phyloP scores from a whole-genome alignment of 2,113 vertebrate genomes.

The Ctenomys sociabilis region DNA sequence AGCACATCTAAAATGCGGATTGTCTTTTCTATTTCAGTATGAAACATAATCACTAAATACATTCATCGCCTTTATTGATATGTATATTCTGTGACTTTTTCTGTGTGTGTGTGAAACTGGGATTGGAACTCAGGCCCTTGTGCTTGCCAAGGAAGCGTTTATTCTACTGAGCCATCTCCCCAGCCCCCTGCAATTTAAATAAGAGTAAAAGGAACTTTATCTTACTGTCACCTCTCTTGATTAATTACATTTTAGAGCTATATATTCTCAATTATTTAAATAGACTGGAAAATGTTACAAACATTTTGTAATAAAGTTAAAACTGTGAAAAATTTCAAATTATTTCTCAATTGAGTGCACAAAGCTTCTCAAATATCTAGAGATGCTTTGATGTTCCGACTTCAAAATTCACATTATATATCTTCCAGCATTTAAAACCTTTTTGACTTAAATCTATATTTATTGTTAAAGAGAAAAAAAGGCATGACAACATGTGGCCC shows the following conservation, averaged over 20 bases:
- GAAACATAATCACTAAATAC: not conserved
- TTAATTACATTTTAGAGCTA: not conserved
- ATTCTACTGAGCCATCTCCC: too few species aligned
- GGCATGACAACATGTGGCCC: not conserved
- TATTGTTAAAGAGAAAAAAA: not conserved
- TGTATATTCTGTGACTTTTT: not conserved
- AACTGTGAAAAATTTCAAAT: conserved; percentile 17
- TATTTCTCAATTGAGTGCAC: not conserved
- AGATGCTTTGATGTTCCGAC: not conserved
- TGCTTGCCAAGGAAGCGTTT: too few species aligned
- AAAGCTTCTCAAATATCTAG: not conserved
- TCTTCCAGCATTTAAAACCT: not conserved
- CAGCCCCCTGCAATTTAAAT: not conserved
- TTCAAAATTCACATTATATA: not conserved
- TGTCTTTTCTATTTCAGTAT: not conserved
- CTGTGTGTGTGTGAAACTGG: too few species aligned
- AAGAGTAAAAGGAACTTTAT: not conserved
- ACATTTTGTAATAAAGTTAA: conserved; percentile 5
- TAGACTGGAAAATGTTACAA: not conserved
- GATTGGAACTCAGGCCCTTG: too few species aligned
- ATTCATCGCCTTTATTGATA: conserved; percentile 11
- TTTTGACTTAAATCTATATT: conserved; percentile 30
- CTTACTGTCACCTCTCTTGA: not conserved
- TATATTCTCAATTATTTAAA: not conserved
- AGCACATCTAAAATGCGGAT: not conserved